A percentile compares a stretch with the other conserved stretches of the same genome.
Evolutionary conservation across 2,797 vertebrate genomes (phyloP).

Genomic region (Thaleichthys pacificus): DNA sequence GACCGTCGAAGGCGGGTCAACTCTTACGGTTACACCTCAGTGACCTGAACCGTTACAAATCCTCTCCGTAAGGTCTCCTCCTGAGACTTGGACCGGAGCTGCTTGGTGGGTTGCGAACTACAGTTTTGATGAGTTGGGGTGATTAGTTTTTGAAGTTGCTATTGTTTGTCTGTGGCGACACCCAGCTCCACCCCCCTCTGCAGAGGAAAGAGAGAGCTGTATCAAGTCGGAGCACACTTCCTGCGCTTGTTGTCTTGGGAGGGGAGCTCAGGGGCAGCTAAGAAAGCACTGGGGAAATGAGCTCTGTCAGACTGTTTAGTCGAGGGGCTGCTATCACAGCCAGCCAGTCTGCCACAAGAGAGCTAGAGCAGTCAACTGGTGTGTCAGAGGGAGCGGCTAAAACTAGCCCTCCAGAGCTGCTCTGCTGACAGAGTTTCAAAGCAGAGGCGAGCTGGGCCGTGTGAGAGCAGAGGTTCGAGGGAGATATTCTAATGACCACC

Average conservation of each 20-base stretch:
- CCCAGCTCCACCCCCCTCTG: slow-evolving; percentile 20
- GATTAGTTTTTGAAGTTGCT: slow-evolving; percentile 34
- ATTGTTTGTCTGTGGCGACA: slow-evolving; percentile 46
- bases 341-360: slow-evolving; percentile 4
- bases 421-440: slow-evolving; percentile 4
- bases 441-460: not conserved
- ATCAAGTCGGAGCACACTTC: slow-evolving; percentile 60
- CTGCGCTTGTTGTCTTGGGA: slow-evolving; percentile 57
- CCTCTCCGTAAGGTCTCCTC: not conserved
- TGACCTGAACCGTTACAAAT: not conserved
- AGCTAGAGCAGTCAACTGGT: not conserved
- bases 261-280: slow-evolving; percentile 41
- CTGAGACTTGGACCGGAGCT: not conserved
- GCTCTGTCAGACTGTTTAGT: slow-evolving; percentile 27
- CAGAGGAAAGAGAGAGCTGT: slow-evolving; percentile 44
- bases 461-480: not conserved
- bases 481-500: not conserved
- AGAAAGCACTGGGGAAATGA: slow-evolving; percentile 42
- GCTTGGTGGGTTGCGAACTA: not conserved
- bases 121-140: not conserved
- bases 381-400: not conserved
- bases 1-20: not conserved
- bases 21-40: not conserved
- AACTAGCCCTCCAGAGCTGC: not conserved
- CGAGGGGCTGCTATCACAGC: slow-evolving; percentile 1